Evolutionary conservation across 2,797 vertebrate species (phyloP).

Genomic region (Anguilla obscura): DNA sequence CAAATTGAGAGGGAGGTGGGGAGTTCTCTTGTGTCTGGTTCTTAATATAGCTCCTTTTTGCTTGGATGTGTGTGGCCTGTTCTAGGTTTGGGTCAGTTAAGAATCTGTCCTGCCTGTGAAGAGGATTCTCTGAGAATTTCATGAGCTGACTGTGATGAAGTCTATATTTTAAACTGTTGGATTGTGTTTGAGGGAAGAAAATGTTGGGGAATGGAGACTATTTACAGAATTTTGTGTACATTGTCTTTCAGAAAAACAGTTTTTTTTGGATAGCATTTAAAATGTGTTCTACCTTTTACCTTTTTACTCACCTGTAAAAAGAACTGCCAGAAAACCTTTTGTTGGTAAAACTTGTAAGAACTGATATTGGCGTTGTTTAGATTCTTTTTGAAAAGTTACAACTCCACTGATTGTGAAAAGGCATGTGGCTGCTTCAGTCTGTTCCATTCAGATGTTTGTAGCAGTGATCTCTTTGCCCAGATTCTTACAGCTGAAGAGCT

Average conservation of each 20-base stretch:
- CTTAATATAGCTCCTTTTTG: not conserved
- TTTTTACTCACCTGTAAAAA: slow-evolving; percentile 3
- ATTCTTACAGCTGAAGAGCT: slow-evolving; percentile 91
- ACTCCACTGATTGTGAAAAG: not conserved
- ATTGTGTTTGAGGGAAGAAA: not conserved
- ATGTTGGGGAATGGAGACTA: not conserved
- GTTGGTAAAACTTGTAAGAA: not conserved
- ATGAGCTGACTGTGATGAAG: not conserved
- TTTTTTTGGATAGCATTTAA: not conserved
- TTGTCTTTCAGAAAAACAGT: not conserved
- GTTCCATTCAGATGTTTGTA: not conserved
- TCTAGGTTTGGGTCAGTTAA: not conserved
- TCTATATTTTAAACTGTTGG: not conserved
- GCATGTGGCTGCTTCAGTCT: not conserved
- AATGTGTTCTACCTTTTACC: not conserved
- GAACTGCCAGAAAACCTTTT: not conserved
- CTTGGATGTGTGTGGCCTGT: slow-evolving; percentile 1
- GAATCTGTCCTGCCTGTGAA: not conserved
- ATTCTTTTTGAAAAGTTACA: not conserved
- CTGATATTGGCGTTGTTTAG: not conserved
- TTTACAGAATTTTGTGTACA: not conserved
- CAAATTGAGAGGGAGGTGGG: not conserved
- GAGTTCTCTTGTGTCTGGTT: not conserved
- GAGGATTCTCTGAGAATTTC: not conserved
- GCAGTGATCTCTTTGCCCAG: slow-evolving; percentile 59